A percentile compares a stretch with the other conserved stretches of the same genome.
Conservation (phyloP, 2,888 invertebrate genomes). For the Conomelus anceps region DNA sequence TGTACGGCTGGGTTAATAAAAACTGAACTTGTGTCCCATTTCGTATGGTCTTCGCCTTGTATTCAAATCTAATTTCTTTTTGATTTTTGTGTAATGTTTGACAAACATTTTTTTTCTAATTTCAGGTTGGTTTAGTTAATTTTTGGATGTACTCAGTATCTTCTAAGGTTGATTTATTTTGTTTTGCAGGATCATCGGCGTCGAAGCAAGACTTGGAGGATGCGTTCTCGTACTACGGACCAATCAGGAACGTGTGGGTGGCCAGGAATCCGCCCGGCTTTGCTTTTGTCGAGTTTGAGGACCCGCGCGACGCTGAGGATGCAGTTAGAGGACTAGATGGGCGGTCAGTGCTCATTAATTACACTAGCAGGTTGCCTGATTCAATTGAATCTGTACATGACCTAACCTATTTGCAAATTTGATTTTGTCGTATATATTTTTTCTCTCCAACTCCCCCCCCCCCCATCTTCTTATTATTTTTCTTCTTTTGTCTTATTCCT, state of each 20-base stretch:
- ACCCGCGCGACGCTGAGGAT: constrained; percentile 86
- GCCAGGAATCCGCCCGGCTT: constrained; percentile 93
- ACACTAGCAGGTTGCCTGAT: not conserved
- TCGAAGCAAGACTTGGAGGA: constrained; percentile 90
- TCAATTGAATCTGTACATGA: too few relatives aligned
- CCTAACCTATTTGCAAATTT: too few relatives aligned
- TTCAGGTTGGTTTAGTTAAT: not conserved
- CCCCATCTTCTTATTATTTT: too few relatives aligned
- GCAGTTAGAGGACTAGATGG: constrained; percentile 62
- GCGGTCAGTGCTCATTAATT: constrained; percentile 40
- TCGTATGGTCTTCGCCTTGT: too few relatives aligned
- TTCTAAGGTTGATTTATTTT: not conserved
- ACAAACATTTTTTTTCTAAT: not conserved
- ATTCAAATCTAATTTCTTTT: too few relatives aligned
- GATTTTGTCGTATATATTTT: too few relatives aligned
- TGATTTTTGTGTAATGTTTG: too few relatives aligned
- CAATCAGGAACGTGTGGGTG: constrained; percentile 93
- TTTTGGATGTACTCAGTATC: not conserved
- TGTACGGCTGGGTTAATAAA: too few relatives aligned
- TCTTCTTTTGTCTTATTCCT: too few relatives aligned
- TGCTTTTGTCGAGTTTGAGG: constrained; percentile 91
- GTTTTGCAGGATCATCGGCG: constrained; percentile 47
- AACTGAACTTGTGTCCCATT: too few relatives aligned
- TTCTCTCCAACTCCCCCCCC: too few relatives aligned
- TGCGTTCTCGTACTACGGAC: constrained; percentile 87